Conservation (phyloP, 2,797 vertebrate species). For the Hozukius guyotensis region DNA sequence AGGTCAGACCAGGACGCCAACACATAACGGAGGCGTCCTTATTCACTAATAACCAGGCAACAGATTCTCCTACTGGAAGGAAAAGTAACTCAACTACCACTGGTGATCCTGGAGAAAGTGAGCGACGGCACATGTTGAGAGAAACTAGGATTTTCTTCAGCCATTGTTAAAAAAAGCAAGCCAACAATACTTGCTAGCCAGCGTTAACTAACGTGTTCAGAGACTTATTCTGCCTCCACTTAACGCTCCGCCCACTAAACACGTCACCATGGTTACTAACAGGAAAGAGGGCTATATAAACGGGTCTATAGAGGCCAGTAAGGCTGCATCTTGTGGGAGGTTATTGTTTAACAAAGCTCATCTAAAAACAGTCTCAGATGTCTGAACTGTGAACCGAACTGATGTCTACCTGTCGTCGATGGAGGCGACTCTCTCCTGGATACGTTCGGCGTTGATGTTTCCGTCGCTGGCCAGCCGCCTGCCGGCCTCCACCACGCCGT, state of each 20-base stretch:
- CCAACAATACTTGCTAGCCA: no score
- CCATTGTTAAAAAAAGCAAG: no score
- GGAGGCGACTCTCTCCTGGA: conserved; percentile 90
- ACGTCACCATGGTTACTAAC: no score
- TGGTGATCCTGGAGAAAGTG: no score
- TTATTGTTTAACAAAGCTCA: neutral
- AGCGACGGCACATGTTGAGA: no score
- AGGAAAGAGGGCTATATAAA: accelerated
- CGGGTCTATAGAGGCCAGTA: neutral
- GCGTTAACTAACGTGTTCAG: no score
- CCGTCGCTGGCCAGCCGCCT: conserved; percentile 89
- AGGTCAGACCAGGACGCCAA: neutral
- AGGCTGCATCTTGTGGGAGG: neutral
- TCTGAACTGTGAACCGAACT: neutral
- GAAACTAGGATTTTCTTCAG: no score
- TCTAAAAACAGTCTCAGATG: neutral
- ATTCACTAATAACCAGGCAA: no score
- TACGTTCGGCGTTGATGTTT: conserved; percentile 88
- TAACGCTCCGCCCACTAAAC: no score
- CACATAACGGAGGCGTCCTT: neutral
- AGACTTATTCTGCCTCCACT: no score
- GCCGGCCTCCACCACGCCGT: conserved; percentile 91
- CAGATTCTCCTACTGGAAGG: neutral
- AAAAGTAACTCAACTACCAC: neutral
- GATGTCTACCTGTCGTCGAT: conserved; percentile 89